Evolutionary conservation across 2,113 vertebrate genomes (phyloP).

Genomic region (Boleophthalmus pectinirostris): DNA sequence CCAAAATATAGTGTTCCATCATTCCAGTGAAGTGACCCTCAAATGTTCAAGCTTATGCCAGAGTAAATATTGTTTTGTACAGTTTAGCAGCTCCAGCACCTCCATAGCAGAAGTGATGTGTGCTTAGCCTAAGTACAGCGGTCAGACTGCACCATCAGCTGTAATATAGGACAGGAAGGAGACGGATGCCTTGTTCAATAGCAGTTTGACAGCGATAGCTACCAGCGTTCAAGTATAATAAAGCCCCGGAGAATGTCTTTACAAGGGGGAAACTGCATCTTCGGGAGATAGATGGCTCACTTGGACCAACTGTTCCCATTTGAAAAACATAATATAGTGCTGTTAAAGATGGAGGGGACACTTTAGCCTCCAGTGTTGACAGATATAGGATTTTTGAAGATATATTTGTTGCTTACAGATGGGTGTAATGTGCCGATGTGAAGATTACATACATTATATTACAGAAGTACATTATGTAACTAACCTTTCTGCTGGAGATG

Average conservation of each 20-base stretch:
- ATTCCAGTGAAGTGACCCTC: background rate
- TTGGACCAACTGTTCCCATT: conserved; percentile 4
- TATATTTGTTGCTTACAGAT: background rate
- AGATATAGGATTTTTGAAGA: background rate
- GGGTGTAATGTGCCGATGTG: background rate
- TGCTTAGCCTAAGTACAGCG: background rate
- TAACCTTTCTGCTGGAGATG: background rate
- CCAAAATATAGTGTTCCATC: background rate
- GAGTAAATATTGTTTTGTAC: background rate
- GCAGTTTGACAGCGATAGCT: conserved; percentile 8
- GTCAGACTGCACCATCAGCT: conserved; percentile 10
- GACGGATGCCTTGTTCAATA: conserved; percentile 15
- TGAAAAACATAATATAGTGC: background rate
- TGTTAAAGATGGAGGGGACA: background rate
- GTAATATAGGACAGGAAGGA: conserved; percentile 2
- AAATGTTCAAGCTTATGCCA: background rate
- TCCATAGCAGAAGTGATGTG: background rate
- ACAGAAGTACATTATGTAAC: background rate
- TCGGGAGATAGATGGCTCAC: conserved; percentile 1
- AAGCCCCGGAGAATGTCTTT: background rate
- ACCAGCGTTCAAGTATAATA: conserved; percentile 5
- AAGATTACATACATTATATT: background rate
- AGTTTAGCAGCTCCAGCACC: background rate
- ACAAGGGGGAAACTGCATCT: conserved; percentile 1
- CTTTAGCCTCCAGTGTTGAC: background rate